Base-by-base conservation (phyloP, 2,113 vertebrate species). In the Engystomops pustulosus region DNA sequence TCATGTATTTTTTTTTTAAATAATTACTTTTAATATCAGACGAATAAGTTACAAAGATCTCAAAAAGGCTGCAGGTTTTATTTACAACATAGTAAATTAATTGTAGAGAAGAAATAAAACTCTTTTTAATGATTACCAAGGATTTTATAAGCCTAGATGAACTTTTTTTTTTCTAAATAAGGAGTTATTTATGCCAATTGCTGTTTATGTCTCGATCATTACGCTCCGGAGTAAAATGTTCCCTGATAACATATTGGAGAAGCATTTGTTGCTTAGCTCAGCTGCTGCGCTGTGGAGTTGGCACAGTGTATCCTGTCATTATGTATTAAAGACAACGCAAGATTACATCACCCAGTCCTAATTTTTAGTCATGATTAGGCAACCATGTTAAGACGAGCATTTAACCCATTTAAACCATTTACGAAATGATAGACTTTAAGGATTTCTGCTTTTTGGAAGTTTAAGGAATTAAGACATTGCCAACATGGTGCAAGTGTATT, bases 311-410 rank as follows among this genome's bases (percentile, higher is more conserved):
- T 20, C 2, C 49, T 85, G 78, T 88, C 86, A 77, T 88, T 88
- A 87, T 77, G 86, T 58, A 85, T 87, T 77, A 80, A 65, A 86
- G 74, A 77, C 79, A 86, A 84, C 79, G 53, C 30, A 55, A 81
- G 58, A 86, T 88, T 81, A 70, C 84, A 81, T 89, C 86, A 87
- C 65, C 80, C 80, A 86, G 75, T 84, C 11, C 67, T 32, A 5
- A 82, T 70, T 82, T 80, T 87, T 82, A 87, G 87, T 68, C 45
- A 32, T 86, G 62, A 87, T 62, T 86, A 86, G 83, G 85, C 78
- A 70, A 51, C 51, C 30, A n/a, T 23, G 53, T 15, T 72, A 45
- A 45, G n/a, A 45, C 27, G 20, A 45, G 38, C 18, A 44, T 9
- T 74, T 47, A 74, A 74, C 41, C 41, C 69, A 45, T 9, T 74